Base-by-base conservation (phyloP, 2,113 vertebrate species). In the Bungarus multicinctus region DNA sequence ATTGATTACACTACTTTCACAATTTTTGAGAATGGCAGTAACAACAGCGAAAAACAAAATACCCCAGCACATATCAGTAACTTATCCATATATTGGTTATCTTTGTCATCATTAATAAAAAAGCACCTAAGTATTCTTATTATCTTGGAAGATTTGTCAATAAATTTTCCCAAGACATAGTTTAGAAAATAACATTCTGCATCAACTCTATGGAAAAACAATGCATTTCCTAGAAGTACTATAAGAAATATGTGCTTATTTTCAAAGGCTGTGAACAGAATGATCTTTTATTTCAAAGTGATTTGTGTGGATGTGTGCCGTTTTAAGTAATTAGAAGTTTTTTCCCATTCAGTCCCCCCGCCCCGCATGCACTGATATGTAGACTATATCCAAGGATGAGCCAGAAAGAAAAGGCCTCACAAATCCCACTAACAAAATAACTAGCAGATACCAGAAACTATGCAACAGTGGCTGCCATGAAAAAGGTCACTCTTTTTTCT, bases 401-500 rank as follows among this genome's bases (percentile, higher is more conserved):
- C 12, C 89, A 90, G 91, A 93, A 0, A 94, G 94, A 95, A 96
- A 96, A 94, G 91, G 90, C 93, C 96, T 95, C 94, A 94, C 89
- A 91, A 95, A 94, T 90, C 91, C 93, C 92, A 93, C 93, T 89
- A 69, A 89, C 54, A 93, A 89, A 60, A 90, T 91, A 85, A 94
- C 88, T 74, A 93, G 93, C 90, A 89, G 94, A 94, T 96, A 96
- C 94, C 95, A 95, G 91, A 97, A 96, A 95, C 96, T 95, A 95
- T 60, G 94, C 95, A 96, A 96, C 95, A 94, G 94, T 88, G 97
- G 94, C 97, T 92, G 95, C 95, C 96, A 96, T 95, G n/a, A 64
- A 97, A 97, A 97, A 98, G 97, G 97, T 97, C 97, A 97, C 93
- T 94, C 95, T 96, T 92, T 95, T 60, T 96, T 95, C 95, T 96